Evolutionary conservation across 23 tunicate species (phyloP), one percentile per base, ranked within the genome.

Genomic region (Trididemnum nubilum): DNA sequence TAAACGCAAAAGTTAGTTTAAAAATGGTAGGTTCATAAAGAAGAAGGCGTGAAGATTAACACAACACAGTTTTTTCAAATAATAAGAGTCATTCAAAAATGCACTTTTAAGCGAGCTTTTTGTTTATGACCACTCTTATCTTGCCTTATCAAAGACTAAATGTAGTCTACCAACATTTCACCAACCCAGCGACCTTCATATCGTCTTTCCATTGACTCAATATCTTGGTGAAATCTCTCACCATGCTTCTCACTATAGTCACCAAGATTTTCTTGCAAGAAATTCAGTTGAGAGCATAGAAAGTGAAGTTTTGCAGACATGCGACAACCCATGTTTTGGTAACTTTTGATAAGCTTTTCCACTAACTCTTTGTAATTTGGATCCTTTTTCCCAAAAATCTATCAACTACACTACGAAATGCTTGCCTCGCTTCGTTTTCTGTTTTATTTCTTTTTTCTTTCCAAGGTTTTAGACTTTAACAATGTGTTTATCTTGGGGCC

Each of bases 301-400:
- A 78, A 78, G 60, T 78, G 82, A 32, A 78, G 70, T 51, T 78
- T 78, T 33, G 28, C 51, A 34, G 82, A 78, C 82, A 78, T 78
- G 70, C 80, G 44, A n/a, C n/a, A n/a, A n/a, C n/a, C n/a, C n/a
- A n/a, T n/a, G n/a, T n/a, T n/a, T n/a, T n/a, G n/a, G n/a, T n/a
- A n/a, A n/a, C n/a, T n/a, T n/a, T n/a, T n/a, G n/a, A n/a, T n/a
- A n/a, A n/a, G n/a, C n/a, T n/a, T n/a, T n/a, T n/a, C n/a, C n/a
- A n/a, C n/a, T n/a, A n/a, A n/a, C n/a, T n/a, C n/a, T n/a, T n/a
- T n/a, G n/a, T n/a, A n/a, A n/a, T n/a, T n/a, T n/a, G n/a, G n/a
- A n/a, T n/a, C n/a, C n/a, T n/a, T n/a, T n/a, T n/a, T n/a, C n/a
- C n/a, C n/a, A n/a, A n/a, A n/a, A n/a, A n/a, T n/a, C n/a, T n/a